Evolutionary conservation across 2,888 invertebrate genomes (phyloP).

Genomic region (Cerastoderma edule): DNA sequence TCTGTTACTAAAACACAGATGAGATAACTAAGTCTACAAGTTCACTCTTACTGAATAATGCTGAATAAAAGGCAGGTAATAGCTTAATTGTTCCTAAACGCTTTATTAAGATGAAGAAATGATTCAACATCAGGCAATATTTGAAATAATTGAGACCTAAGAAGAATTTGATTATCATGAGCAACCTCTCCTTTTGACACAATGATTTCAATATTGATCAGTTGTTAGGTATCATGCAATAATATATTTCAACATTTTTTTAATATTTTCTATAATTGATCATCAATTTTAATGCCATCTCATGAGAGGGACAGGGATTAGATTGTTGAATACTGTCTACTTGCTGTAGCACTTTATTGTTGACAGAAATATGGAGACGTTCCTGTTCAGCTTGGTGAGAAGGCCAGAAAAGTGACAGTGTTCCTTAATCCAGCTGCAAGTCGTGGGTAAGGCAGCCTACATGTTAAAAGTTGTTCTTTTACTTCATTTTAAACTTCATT

Average conservation of each 20-base stretch:
- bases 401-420: slow-evolving; percentile 91
- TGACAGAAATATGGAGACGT: slow-evolving; percentile 88
- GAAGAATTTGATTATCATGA: too few species aligned
- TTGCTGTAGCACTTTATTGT: background rate
- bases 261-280: background rate
- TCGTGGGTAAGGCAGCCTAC: slow-evolving; percentile 86
- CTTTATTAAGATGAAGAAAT: too few species aligned
- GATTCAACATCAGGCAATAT: too few species aligned
- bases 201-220: background rate
- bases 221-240: background rate
- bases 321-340: background rate
- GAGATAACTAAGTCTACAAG: too few species aligned
- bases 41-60: too few species aligned
- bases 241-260: background rate
- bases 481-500: too few species aligned
- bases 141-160: too few species aligned
- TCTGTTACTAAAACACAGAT: too few species aligned
- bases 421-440: slow-evolving; percentile 96
- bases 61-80: too few species aligned
- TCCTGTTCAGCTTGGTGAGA: slow-evolving; percentile 86
- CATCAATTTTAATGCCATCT: background rate
- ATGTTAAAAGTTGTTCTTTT: background rate
- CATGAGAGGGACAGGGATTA: background rate
- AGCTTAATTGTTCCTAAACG: too few species aligned
- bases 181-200: background rate